A percentile compares a stretch with the other conserved stretches of the same genome.
These are phyloP conservation scores for Mugil cephalus DNA, from an alignment of 2,113 vertebrate genomes.

Conservation along the genomic window DNA sequence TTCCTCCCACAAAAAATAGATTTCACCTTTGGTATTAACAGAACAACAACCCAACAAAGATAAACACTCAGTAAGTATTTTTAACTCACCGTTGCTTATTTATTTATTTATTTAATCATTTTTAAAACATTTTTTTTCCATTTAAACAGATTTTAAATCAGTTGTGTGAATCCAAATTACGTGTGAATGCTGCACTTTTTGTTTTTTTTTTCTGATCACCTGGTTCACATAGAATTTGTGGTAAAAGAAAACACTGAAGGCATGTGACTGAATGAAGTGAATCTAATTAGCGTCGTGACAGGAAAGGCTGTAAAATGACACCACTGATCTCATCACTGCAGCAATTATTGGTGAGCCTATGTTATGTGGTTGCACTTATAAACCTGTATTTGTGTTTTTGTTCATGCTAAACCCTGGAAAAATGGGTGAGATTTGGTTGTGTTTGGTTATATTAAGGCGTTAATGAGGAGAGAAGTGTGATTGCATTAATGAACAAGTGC, in stretches of 20 bases:
- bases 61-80: slow-evolving; percentile 64
- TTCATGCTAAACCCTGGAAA: not conserved
- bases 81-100: slow-evolving; percentile 25
- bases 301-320: slow-evolving; percentile 68
- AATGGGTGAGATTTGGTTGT: not conserved
- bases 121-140: slow-evolving; percentile 18
- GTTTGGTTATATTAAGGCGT: slow-evolving; percentile 9
- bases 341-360: slow-evolving; percentile 42
- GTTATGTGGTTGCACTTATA: slow-evolving; percentile 13
- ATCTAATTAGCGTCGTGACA: slow-evolving; percentile 58
- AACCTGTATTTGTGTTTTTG: slow-evolving; percentile 1
- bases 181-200: slow-evolving; percentile 32
- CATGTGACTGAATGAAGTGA: slow-evolving; percentile 49
- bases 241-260: slow-evolving; percentile 15
- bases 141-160: slow-evolving; percentile 36
- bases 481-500: slow-evolving; percentile 77
- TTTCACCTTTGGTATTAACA: slow-evolving; percentile 27
- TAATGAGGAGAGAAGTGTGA: slow-evolving; percentile 39
- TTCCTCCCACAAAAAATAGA: slow-evolving; percentile 17
- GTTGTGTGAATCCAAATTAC: slow-evolving; percentile 32
- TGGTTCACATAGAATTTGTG: slow-evolving; percentile 2
- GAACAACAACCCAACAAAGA: slow-evolving; percentile 22
- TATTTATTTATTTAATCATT: no score
- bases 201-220: slow-evolving; percentile 3
- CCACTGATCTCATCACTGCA: slow-evolving; percentile 69